phyloP scores from a whole-genome alignment of 2,888 invertebrate species.

The Noctua fimbriata region DNA sequence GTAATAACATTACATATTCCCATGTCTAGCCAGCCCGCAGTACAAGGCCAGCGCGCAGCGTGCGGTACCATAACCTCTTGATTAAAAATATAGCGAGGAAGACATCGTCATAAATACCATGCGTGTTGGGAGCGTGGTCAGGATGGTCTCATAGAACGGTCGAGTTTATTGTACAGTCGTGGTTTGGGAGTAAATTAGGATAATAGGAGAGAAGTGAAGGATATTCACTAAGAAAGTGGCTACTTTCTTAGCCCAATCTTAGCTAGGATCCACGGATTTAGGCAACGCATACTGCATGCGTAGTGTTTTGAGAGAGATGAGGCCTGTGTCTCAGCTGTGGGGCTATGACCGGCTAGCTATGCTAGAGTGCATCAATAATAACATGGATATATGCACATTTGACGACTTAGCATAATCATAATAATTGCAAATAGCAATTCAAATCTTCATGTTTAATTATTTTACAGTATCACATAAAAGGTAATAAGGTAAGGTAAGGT shows the following conservation, averaged over 20 bases:
- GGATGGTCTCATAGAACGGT: not conserved
- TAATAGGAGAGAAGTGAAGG: not conserved
- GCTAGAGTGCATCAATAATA: too few species aligned
- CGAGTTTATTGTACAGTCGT: conserved; percentile 11
- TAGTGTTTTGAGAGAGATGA: not conserved
- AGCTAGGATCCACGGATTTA: not conserved
- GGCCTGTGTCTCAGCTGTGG: not conserved
- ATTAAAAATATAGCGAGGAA: conserved; percentile 38
- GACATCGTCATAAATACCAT: conserved; percentile 11
- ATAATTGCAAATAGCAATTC: not conserved
- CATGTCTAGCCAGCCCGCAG: not conserved
- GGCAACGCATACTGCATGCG: not conserved
- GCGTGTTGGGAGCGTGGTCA: not conserved
- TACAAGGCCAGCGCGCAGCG: conserved; percentile 9
- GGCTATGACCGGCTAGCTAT: not conserved
- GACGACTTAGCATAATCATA: not conserved
- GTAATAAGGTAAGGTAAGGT: not conserved
- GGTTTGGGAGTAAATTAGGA: not conserved
- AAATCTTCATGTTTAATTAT: not conserved
- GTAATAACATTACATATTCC: conserved; percentile 6
- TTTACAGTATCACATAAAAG: not conserved
- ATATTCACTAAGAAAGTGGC: not conserved
- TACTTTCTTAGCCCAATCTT: not conserved
- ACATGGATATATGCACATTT: not conserved
- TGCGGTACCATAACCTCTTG: conserved; percentile 16